A percentile compares a stretch with the other conserved stretches of the same genome.
These are phyloP conservation scores for Perdix hodgsoniae DNA, from an alignment of 2,797 vertebrate species.

Conservation along the genomic window DNA sequence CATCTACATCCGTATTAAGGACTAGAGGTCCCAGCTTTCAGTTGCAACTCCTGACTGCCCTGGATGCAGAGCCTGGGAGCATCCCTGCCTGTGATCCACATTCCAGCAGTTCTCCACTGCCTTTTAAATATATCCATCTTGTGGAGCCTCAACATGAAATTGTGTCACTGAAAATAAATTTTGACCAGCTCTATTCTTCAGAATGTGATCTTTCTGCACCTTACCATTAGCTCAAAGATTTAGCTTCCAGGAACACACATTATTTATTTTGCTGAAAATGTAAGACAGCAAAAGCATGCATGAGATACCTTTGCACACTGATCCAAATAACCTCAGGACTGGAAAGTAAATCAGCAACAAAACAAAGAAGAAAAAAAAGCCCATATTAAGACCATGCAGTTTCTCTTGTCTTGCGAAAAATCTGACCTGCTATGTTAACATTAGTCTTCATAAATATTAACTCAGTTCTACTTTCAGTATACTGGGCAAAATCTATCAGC, in stretches of 20 bases:
- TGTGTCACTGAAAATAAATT: background rate
- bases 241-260: background rate
- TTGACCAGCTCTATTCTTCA: background rate
- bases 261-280: background rate
- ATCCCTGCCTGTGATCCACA: background rate
- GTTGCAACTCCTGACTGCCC: background rate
- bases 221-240: background rate
- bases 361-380: background rate
- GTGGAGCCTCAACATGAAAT: constrained; percentile 4
- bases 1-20: background rate
- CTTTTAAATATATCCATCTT: background rate
- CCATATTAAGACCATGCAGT: background rate
- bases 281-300: background rate
- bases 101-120: background rate
- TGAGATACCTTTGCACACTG: background rate
- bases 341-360: background rate
- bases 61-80: background rate
- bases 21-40: background rate
- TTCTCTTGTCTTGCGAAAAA: background rate
- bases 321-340: background rate
- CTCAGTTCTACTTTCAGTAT: background rate
- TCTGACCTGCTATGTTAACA: background rate
- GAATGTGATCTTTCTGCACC: background rate
- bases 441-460: background rate
- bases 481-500: background rate